Evolutionary conservation across 2,888 invertebrate genomes (phyloP).

Genomic region (Elmis aenea): DNA sequence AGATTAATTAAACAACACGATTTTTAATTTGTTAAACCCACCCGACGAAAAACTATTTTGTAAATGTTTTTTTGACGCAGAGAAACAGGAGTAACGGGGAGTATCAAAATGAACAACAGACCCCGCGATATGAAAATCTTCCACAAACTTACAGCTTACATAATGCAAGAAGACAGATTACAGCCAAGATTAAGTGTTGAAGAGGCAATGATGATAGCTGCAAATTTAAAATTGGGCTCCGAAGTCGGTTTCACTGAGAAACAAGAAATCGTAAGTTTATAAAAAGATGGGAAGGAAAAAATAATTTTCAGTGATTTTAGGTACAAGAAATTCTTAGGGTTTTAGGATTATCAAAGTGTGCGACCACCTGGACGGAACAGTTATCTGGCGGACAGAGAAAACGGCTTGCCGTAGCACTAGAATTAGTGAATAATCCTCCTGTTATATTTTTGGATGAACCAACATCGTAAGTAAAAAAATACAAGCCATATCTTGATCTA

Average conservation of each 20-base stretch:
- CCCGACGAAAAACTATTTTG: too few relatives aligned
- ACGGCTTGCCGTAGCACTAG: conserved; percentile 69
- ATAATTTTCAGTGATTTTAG: conserved; percentile 42
- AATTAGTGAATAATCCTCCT: conserved; percentile 78
- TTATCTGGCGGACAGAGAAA: conserved; percentile 77
- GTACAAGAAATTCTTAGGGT: conserved; percentile 69
- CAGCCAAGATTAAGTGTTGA: conserved; percentile 67
- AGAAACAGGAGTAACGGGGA: conserved; percentile 59
- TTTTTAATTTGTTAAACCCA: too few relatives aligned
- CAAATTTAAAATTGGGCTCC: conserved; percentile 65
- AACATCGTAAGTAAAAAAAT: too few relatives aligned
- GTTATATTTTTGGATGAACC: too few relatives aligned
- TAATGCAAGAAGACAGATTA: conserved; percentile 73
- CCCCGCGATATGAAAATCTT: conserved; percentile 63
- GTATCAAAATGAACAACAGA: conserved; percentile 63
- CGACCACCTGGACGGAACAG: conserved; percentile 58
- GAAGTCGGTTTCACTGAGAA: conserved; percentile 56
- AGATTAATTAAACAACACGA: too few relatives aligned
- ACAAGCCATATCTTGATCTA: too few relatives aligned
- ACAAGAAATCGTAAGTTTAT: conserved; percentile 55
- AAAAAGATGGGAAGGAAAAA: conserved; percentile 2
- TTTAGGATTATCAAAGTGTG: conserved; percentile 62
- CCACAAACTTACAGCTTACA: conserved; percentile 72
- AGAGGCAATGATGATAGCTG: conserved; percentile 71
- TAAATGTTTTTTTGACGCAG: too few relatives aligned